These are phyloP conservation scores for Xiphydria camelus DNA, from an alignment of 2,888 invertebrate genomes.

Conservation along the genomic window DNA sequence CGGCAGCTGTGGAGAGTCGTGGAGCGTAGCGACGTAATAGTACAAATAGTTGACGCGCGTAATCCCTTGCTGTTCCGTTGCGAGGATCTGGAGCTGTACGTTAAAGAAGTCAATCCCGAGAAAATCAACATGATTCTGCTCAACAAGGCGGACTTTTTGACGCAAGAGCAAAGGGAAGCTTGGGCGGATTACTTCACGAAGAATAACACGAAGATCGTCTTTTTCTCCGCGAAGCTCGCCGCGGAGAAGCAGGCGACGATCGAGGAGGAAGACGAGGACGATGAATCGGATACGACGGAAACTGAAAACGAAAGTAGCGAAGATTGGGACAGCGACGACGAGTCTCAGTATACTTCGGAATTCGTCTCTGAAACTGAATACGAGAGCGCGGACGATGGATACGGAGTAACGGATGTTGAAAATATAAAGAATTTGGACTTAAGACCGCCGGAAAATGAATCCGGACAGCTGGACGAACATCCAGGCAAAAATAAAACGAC, in stretches of 20 bases:
- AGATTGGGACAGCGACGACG: slow-evolving; percentile 25
- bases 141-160: slow-evolving; percentile 95
- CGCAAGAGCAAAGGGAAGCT: slow-evolving; percentile 72
- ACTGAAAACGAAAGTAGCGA: slow-evolving; percentile 35
- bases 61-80: slow-evolving; percentile 94
- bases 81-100: slow-evolving; percentile 87
- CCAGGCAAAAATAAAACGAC: background rate
- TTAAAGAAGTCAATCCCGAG: slow-evolving; percentile 71
- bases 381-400: slow-evolving; percentile 31
- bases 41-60: slow-evolving; percentile 95
- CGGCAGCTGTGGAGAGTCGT: slow-evolving; percentile 97
- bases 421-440: background rate
- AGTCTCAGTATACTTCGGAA: slow-evolving; percentile 28
- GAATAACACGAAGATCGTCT: slow-evolving; percentile 73
- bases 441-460: too few species aligned
- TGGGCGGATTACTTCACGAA: slow-evolving; percentile 87
- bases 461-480: too few species aligned
- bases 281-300: slow-evolving; percentile 32
- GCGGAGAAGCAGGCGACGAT: slow-evolving; percentile 58
- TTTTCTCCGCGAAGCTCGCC: slow-evolving; percentile 84
- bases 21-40: slow-evolving; percentile 91
- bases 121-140: slow-evolving; percentile 84
- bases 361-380: slow-evolving; percentile 35
- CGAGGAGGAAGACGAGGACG: slow-evolving; percentile 37
- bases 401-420: slow-evolving; percentile 1